These are phyloP conservation scores for Nematopogon swammerdamellus DNA, from an alignment of 2,888 invertebrate species.

Conservation along the genomic window DNA sequence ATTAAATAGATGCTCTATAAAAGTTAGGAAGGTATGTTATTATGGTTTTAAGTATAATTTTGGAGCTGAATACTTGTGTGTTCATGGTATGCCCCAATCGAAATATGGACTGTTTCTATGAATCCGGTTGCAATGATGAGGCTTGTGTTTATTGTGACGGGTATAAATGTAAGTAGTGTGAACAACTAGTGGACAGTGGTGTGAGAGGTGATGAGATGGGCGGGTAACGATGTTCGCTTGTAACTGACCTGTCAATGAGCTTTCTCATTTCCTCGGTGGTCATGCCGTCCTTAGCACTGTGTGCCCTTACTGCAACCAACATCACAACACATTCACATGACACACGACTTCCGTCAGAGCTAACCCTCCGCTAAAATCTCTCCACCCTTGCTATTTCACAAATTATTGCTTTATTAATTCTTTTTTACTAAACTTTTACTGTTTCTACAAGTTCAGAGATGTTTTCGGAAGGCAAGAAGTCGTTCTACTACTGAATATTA, in stretches of 20 bases:
- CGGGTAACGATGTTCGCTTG: neutral
- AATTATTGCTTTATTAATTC: too few relatives aligned
- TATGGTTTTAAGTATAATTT: too few relatives aligned
- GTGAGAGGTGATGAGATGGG: neutral
- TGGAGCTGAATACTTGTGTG: too few relatives aligned
- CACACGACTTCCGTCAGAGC: neutral
- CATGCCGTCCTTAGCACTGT: constrained; percentile 85
- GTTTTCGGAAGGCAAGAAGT: neutral
- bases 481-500: neutral
- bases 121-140: too few relatives aligned
- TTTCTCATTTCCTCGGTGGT: constrained; percentile 96
- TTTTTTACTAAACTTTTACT: too few relatives aligned
- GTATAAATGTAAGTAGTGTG: too few relatives aligned
- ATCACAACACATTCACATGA: constrained; percentile 1
- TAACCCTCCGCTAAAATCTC: neutral
- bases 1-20: too few relatives aligned
- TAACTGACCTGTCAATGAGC: constrained; percentile 93
- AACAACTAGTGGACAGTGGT: too few relatives aligned
- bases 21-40: too few relatives aligned
- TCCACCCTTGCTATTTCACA: neutral
- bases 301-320: constrained; percentile 62
- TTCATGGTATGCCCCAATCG: too few relatives aligned
- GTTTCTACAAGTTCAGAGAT: neutral
- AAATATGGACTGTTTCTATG: too few relatives aligned
- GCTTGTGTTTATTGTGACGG: neutral